These are phyloP conservation scores for Dinocampus coccinellae DNA, from an alignment of 2,888 invertebrate genomes.

Conservation along the genomic window DNA sequence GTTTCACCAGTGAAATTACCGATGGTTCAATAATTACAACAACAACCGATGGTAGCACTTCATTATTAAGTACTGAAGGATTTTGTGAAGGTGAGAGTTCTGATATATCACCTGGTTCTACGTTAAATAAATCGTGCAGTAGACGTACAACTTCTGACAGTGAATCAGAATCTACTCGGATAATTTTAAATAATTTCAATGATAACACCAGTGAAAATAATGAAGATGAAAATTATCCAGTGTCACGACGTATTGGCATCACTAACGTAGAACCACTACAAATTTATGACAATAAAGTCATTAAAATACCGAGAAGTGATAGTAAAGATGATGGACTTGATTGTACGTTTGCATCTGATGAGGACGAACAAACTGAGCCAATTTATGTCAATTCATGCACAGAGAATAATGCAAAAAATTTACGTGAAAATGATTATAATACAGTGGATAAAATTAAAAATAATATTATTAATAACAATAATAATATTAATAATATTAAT, in stretches of 20 bases:
- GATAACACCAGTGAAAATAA: conserved; percentile 36
- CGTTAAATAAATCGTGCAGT: conserved; percentile 58
- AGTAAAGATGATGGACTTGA: conserved; percentile 67
- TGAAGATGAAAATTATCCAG: conserved; percentile 41
- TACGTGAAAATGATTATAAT: conserved; percentile 32
- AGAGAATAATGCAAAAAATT: conserved; percentile 55
- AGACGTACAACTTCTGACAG: conserved; percentile 48
- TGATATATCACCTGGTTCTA: conserved; percentile 63
- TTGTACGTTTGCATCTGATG: conserved; percentile 63
- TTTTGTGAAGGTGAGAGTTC: conserved; percentile 67
- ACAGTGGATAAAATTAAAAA: not conserved
- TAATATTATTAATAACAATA: no score
- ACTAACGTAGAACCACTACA: conserved; percentile 40
- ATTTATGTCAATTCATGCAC: conserved; percentile 62
- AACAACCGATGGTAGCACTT: conserved; percentile 71
- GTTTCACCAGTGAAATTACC: conserved; percentile 77
- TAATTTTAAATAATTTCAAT: conserved; percentile 20
- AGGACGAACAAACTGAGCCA: conserved; percentile 59
- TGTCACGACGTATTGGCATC: conserved; percentile 38
- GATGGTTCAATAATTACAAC: conserved; percentile 78
- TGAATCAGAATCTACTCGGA: conserved; percentile 36
- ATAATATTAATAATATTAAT: conserved; percentile 31
- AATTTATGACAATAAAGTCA: conserved; percentile 33
- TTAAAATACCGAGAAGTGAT: conserved; percentile 56
- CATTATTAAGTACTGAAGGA: conserved; percentile 64